Evolutionary conservation across 2,797 vertebrate species (phyloP).

Genomic region (Macropodus opercularis): DNA sequence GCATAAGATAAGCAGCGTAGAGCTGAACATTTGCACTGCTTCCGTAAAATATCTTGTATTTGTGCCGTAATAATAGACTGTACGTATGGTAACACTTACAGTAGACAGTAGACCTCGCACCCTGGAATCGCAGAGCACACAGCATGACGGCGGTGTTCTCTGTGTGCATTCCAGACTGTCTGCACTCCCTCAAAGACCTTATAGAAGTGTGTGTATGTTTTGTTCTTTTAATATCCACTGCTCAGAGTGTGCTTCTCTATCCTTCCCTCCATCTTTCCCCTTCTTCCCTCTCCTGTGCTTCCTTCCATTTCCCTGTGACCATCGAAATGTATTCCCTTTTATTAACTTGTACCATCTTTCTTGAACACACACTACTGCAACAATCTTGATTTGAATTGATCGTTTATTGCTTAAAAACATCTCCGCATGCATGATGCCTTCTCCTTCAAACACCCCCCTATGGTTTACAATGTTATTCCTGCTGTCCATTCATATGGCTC

Average conservation of each 20-base stretch:
- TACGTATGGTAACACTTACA: constrained; percentile 40
- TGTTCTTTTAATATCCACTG: constrained; percentile 69
- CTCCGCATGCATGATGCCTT: constrained; percentile 12
- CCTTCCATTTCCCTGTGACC: constrained; percentile 28
- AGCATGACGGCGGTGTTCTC: constrained; percentile 54
- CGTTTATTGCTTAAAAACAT: constrained; percentile 21
- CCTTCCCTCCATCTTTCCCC: constrained; percentile 61
- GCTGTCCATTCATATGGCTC: constrained; percentile 33
- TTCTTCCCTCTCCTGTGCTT: constrained; percentile 43
- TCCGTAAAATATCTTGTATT: constrained; percentile 19
- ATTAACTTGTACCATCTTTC: neutral
- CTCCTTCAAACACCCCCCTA: constrained; percentile 3
- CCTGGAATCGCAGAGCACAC: constrained; percentile 66
- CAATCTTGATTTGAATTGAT: constrained; percentile 12
- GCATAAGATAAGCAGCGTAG: constrained; percentile 7
- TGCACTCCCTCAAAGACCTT: constrained; percentile 68
- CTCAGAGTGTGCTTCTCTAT: constrained; percentile 79
- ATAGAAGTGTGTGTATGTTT: constrained; percentile 72
- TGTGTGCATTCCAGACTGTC: constrained; percentile 60
- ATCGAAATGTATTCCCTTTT: constrained; percentile 13
- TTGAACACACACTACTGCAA: constrained; percentile 10
- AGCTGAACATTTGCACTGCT: constrained; percentile 25
- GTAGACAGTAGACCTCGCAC: constrained; percentile 26
- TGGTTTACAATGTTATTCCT: constrained; percentile 29
- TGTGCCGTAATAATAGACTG: constrained; percentile 27